phyloP scores from a whole-genome alignment of 2,113 vertebrate genomes.

The Vireo altiloquus region DNA sequence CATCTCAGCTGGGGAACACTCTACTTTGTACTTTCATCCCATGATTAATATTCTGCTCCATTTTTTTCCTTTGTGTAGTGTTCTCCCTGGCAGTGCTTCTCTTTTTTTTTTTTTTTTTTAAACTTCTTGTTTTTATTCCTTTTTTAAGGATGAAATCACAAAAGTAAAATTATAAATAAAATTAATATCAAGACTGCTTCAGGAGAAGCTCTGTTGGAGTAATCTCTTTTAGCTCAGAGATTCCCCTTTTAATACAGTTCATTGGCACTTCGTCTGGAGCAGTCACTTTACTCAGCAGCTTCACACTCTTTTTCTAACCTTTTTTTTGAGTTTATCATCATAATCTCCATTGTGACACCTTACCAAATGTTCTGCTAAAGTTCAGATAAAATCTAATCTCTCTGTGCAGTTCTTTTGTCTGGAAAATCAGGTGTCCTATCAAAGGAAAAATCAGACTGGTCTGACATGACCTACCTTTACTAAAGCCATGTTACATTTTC shows the following conservation, averaged over 20 bases:
- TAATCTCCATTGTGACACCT: constrained; percentile 24
- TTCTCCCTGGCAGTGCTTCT: background rate
- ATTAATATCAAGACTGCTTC: background rate
- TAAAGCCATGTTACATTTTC: background rate
- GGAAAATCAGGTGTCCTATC: constrained; percentile 15
- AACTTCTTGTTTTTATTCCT: background rate
- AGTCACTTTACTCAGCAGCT: background rate
- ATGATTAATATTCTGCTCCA: background rate
- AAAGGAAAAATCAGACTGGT: constrained; percentile 17
- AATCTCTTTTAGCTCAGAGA: background rate
- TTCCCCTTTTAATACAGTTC: background rate
- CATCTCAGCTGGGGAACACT: background rate
- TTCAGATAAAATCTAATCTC: constrained; percentile 60
- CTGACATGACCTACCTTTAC: constrained; percentile 51
- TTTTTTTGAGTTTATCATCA: background rate
- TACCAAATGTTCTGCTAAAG: constrained; percentile 27
- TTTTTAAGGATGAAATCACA: background rate
- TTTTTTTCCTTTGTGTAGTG: background rate
- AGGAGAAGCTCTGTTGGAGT: background rate
- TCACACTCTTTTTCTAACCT: background rate
- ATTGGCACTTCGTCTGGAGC: background rate
- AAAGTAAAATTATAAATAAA: background rate
- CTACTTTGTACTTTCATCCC: background rate
- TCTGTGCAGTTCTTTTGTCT: constrained; percentile 52
- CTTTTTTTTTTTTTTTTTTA: background rate